Percentiles rank a stretch among this genome's conserved stretches.
Conservation (phyloP, 2,797 vertebrate genomes). For the Crax fasciolata region DNA sequence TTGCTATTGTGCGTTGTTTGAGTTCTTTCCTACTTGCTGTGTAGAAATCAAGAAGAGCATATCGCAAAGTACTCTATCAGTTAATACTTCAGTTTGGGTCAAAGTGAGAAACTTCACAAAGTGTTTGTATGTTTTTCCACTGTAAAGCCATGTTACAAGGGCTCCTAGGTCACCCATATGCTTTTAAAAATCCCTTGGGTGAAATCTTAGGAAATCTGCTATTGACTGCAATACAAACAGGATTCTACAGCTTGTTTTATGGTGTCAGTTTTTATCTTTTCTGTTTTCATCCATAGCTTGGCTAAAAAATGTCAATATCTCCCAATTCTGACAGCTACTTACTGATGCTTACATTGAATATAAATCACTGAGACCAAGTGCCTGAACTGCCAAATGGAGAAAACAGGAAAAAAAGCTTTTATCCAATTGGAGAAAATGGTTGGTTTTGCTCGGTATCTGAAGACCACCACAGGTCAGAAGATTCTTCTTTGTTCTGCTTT, state of each 20-base stretch:
- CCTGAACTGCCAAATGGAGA: conserved; percentile 16
- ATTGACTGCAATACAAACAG: not conserved
- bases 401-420: not conserved
- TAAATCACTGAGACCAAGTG: conserved; percentile 8
- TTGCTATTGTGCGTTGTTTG: not conserved
- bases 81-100: conserved; percentile 5
- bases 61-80: not conserved
- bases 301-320: conserved; percentile 30
- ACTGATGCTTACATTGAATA: not conserved
- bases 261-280: conserved; percentile 11
- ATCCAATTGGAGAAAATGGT: not conserved
- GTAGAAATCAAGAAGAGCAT: not conserved
- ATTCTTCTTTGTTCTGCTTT: conserved; percentile 21
- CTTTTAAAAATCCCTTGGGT: conserved; percentile 45
- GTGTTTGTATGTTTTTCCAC: not conserved
- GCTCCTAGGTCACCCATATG: not conserved
- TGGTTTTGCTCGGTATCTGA: conserved; percentile 20
- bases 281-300: conserved; percentile 15
- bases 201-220: conserved; percentile 25
- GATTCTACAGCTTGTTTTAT: conserved; percentile 27
- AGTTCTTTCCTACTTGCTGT: not conserved
- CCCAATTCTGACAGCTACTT: conserved; percentile 23
- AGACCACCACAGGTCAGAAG: conserved; percentile 3
- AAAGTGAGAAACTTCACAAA: conserved; percentile 20
- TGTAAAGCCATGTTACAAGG: not conserved